Percentiles rank a stretch among this genome's conserved stretches.
phyloP scores from a whole-genome alignment of 2,888 invertebrate species.

The Mimumesa dahlbomi region DNA sequence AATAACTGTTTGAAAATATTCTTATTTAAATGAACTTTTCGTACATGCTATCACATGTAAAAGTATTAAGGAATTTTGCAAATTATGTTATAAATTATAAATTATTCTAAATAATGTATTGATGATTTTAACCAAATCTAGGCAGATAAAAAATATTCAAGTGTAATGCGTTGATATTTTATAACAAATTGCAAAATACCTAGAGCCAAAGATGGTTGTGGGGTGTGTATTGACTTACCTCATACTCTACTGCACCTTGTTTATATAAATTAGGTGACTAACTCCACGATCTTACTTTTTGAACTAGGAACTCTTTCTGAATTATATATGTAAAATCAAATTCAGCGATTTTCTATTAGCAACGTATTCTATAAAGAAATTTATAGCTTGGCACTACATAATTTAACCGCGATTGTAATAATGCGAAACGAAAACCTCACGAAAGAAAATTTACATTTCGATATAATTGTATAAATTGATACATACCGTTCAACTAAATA shows the following conservation, averaged over 20 bases:
- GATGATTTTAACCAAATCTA: not conserved
- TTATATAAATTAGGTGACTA: conserved; percentile 54
- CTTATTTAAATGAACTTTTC: conserved; percentile 53
- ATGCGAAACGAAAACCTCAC: not conserved
- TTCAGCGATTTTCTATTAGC: no score
- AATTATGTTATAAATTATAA: conserved; percentile 51
- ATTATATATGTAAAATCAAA: not conserved
- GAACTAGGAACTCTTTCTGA: not conserved
- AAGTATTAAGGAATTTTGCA: conserved; percentile 65
- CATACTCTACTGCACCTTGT: conserved; percentile 45
- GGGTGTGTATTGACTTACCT: conserved; percentile 78
- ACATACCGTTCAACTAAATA: no score
- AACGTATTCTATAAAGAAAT: not conserved
- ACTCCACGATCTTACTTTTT: conserved; percentile 39
- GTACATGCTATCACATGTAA: conserved; percentile 63
- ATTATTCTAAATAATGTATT: not conserved
- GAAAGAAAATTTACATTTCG: no score
- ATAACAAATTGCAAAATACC: conserved; percentile 74
- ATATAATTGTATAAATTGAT: no score
- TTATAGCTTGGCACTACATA: not conserved
- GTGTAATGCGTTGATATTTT: not conserved
- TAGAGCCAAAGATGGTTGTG: conserved; percentile 79
- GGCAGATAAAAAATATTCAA: not conserved
- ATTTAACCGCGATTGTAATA: not conserved
- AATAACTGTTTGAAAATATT: conserved; percentile 4